These are phyloP conservation scores for Rhinella marina DNA, from an alignment of 2,797 vertebrate species.

Conservation along the genomic window DNA sequence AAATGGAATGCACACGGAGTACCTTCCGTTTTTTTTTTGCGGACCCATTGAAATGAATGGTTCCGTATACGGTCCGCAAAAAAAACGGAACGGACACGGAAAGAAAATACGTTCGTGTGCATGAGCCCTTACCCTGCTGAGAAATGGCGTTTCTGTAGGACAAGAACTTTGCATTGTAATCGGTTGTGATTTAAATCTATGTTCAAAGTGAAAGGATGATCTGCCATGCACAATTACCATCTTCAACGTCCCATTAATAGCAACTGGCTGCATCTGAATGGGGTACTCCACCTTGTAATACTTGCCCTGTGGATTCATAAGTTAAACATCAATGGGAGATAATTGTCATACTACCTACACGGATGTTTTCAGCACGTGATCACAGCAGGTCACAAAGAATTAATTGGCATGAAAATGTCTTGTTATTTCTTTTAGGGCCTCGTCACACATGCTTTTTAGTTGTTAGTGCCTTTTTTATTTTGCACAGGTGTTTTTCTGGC, in stretches of 20 bases:
- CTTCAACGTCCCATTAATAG: slow-evolving; percentile 65
- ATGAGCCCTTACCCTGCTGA: no score
- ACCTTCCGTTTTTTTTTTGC: no score
- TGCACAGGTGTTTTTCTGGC: no score
- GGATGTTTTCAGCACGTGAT: background rate
- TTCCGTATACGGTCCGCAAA: no score
- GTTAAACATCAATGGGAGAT: background rate
- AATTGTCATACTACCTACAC: background rate
- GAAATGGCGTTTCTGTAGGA: background rate
- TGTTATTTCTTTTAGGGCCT: no score
- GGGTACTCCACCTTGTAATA: slow-evolving; percentile 37
- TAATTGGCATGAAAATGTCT: no score
- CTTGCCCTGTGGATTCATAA: slow-evolving; percentile 34
- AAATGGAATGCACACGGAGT: no score
- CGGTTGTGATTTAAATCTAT: slow-evolving; percentile 31
- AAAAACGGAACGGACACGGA: no score
- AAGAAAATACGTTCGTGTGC: no score
- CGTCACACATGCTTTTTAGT: no score
- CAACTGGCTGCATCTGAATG: slow-evolving; percentile 62
- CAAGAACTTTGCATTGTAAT: slow-evolving; percentile 44
- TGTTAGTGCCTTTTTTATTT: background rate
- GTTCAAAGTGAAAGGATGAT: slow-evolving; percentile 28
- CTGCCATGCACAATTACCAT: slow-evolving; percentile 55
- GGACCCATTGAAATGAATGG: no score
- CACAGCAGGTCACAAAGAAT: background rate